phyloP scores from a whole-genome alignment of 2,888 invertebrate genomes.

The Erebia aethiops region DNA sequence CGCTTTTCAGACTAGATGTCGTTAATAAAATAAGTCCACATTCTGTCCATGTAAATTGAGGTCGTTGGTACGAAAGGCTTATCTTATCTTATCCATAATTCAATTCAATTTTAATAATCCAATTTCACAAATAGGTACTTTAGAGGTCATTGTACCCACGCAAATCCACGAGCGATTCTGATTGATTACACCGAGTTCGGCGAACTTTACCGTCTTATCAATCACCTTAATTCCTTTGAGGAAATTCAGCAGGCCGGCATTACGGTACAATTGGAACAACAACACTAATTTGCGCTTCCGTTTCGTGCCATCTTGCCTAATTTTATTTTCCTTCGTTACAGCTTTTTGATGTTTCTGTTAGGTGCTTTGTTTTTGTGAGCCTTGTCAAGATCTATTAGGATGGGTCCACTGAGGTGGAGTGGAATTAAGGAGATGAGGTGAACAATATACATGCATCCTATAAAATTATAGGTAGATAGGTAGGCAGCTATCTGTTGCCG shows the following conservation, averaged over 20 bases:
- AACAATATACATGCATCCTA: too few species aligned
- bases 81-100: too few species aligned
- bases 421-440: too few species aligned
- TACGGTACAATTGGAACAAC: conserved; percentile 11
- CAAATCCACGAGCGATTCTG: conserved; percentile 4
- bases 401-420: too few species aligned
- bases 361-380: too few species aligned
- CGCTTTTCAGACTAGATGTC: too few species aligned
- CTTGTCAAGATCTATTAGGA: too few species aligned
- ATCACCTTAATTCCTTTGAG: conserved; percentile 22
- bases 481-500: too few species aligned
- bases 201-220: conserved; percentile 20
- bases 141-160: background rate
- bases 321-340: background rate
- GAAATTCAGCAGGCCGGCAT: conserved; percentile 18
- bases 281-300: conserved; percentile 5
- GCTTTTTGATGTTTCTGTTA: background rate
- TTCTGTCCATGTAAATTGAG: too few species aligned
- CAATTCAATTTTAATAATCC: background rate
- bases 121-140: background rate
- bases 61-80: too few species aligned
- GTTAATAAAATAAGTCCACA: too few species aligned
- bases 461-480: too few species aligned
- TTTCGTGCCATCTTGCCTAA: background rate
- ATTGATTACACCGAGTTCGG: conserved; percentile 19